Base-by-base conservation (phyloP, 1,140 invertebrate genomes). In the Drepana arcuata region DNA sequence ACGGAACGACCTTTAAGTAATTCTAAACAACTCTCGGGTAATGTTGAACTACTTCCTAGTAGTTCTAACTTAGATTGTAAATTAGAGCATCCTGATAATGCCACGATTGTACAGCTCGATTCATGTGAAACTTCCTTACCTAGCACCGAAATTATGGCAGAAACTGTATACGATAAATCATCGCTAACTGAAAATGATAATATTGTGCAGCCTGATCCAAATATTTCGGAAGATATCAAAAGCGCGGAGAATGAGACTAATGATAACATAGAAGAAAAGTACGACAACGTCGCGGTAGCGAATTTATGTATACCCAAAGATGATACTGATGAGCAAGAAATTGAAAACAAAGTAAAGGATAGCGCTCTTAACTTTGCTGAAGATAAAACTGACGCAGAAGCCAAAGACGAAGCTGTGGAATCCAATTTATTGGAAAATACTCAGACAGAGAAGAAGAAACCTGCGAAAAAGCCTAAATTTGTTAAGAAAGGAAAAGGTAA, bases 401-500 rank as follows among this genome's bases (percentile, higher is more conserved):
- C 1, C 1, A 21, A 38, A 21, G 11, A 34, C 24, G 16, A 39
- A 39, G n/a, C 15, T 28, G 21, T 34, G 9, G 28, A 52, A n/a
- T n/a, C n/a, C n/a, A n/a, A n/a, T n/a, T n/a, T 25, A 43, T 15
- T 6, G 16, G 5, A 48, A 42, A 40, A 29, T 7, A 25, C 2
- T 15, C 28, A 31, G 1, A 7, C 12, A 11, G 13, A 41, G 34
- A 31, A 45, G 39, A 41, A 41, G 15, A 49, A 39, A 40, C 11
- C 15, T 7, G 13, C 9, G 0, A 57, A 46, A 33, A 65, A 48
- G 28, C 13, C 12, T 2, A 60, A 57, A 34, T 16, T 33, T 10
- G 47, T 23, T 6, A 63, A 55, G 38, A 65, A 53, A 60, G 36
- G 40, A 12, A 48, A 37, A 48, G 33, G 33, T 10, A 50, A 40